Percentiles rank a stretch among this genome's conserved stretches.
phyloP scores from a whole-genome alignment of 2,113 vertebrate genomes.

The Aramus guarauna region DNA sequence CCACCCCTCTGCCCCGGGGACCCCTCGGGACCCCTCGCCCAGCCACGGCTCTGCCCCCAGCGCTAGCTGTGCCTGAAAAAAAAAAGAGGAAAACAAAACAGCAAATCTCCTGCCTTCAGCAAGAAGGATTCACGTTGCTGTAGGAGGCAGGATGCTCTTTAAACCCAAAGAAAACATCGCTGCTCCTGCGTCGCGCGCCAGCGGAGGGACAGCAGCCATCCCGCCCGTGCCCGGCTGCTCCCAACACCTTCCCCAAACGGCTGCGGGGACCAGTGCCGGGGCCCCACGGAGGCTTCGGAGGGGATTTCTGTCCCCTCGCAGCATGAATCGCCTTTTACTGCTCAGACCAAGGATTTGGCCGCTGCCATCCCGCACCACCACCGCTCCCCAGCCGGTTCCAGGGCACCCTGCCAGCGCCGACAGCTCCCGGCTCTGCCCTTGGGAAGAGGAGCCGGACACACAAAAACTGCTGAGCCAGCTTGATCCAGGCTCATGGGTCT shows the following conservation, averaged over 20 bases:
- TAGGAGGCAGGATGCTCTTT: background rate
- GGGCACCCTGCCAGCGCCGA: background rate
- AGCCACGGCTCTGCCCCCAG: fast-evolving
- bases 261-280: fast-evolving
- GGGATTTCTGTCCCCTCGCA: background rate
- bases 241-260: background rate
- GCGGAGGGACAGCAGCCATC: background rate
- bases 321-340: fast-evolving
- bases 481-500: fast-evolving
- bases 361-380: too few species aligned
- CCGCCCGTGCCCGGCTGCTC: background rate
- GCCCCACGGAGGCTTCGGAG: background rate
- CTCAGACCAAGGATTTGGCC: background rate
- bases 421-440: background rate
- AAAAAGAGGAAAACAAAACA: background rate
- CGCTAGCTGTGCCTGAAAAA: background rate
- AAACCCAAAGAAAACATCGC: fast-evolving
- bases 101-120: background rate
- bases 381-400: background rate
- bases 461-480: background rate
- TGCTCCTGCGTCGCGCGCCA: fast-evolving
- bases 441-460: background rate
- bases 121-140: background rate
- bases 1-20: background rate
- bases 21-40: background rate